Conservation (phyloP, 2,888 invertebrate species). For the Platynereis dumerilii region DNA sequence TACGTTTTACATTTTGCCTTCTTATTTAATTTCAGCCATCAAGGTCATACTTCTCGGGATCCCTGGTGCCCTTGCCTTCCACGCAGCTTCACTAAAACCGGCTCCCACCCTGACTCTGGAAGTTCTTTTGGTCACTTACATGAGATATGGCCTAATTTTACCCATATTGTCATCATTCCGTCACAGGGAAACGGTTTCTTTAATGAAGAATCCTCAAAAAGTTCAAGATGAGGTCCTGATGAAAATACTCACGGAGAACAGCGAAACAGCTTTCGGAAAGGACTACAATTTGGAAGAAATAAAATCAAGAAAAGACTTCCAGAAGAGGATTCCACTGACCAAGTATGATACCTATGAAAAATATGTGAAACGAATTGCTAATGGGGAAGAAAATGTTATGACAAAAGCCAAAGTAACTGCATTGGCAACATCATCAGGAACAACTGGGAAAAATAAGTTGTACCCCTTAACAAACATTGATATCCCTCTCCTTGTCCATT, state of each 20-base stretch:
- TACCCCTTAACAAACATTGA: not conserved
- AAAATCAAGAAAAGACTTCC: not conserved
- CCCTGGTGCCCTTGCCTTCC: too few relatives aligned
- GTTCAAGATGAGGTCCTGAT: not conserved
- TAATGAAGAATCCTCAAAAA: too few relatives aligned
- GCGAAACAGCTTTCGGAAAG: not conserved
- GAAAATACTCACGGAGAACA: not conserved
- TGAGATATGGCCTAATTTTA: too few relatives aligned
- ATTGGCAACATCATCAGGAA: not conserved
- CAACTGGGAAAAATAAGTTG: not conserved
- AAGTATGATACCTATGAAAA: not conserved
- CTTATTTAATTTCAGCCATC: too few relatives aligned
- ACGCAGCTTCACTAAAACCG: too few relatives aligned
- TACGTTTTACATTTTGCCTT: too few relatives aligned
- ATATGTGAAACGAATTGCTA: not conserved
- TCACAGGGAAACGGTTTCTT: too few relatives aligned
- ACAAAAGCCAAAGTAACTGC: not conserved
- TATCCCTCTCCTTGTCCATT: not conserved
- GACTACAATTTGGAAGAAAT: not conserved
- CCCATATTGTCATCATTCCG: too few relatives aligned
- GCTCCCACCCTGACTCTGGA: too few relatives aligned
- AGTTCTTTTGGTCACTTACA: too few relatives aligned
- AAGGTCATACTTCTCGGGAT: too few relatives aligned
- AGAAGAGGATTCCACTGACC: not conserved
- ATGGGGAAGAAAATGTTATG: constrained; percentile 7